Base-by-base conservation (phyloP, 2,888 invertebrate species). In the Cheilosia scutellata region DNA sequence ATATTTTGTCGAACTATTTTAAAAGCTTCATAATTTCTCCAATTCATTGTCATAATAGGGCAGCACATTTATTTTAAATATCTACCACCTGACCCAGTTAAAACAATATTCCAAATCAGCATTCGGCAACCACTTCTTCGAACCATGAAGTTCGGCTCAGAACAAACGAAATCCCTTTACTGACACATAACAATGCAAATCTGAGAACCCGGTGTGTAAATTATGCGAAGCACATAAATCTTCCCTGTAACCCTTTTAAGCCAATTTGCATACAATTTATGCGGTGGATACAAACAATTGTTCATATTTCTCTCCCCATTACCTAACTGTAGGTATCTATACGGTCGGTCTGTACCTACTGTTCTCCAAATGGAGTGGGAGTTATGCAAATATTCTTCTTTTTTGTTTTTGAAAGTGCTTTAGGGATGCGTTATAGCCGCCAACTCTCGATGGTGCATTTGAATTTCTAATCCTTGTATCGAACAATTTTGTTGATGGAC, bases 181-280 rank as follows among this genome's bases (percentile, higher is more conserved):
- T 49, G 20, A 5, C 20, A 33, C 33, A 33, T 65, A 49, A 37
- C 49, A 33, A 53, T 66, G 66, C 66, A 53, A 53, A 66, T 53
- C 51, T 5, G 13, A 51, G 51, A 53, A 9, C 51, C 40, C 51
- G 13, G 25, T 27, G 37, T 31, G 51, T 40, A 51, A 66, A 71
- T 65, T 78, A 40, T 57, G 40, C 71, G 49, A 63, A 51, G 49
- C 40, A 57, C 63, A 71, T 78, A 78, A 71, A 78, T 78, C 71
- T 49, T 57, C n/a, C 20, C 0, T 29, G 47, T 63, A 78, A 65
- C 78, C 71, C 60, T 71, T 63, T 57, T 71, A 71, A 65, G 57
- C 63, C 78, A 78, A 71, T 78, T 78, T 78, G 47, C 78, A 78
- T 78, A 78, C 40, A 55, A 57, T 63, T 78, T 71, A 47, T 49